Evolutionary conservation across 2,888 invertebrate species (phyloP), one percentile per base, ranked within the genome.

Genomic region (Desoria tigrina): DNA sequence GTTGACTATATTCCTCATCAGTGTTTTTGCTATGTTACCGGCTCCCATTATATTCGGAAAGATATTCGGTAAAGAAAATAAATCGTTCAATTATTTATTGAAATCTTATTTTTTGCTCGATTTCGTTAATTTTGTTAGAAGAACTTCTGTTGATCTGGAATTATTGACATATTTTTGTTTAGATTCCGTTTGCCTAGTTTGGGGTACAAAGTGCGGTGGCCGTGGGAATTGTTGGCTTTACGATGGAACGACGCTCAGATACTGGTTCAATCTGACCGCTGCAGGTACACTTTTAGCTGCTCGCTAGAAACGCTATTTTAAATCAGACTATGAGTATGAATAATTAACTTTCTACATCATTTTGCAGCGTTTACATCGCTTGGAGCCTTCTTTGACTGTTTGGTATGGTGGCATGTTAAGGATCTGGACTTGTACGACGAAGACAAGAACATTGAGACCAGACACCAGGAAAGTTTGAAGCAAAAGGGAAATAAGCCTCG

Each of bases 161-260:
- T n/a, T n/a, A n/a, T n/a, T n/a, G n/a, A n/a, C n/a, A n/a, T 16
- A 16, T 45, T 45, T 45, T 16, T 51, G 23, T n/a, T 18, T 50
- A 86, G 87, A 87, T 79, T 83, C 82, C 71, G 84, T 87, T 7
- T 89, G 89, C 75, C 78, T 88, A 27, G 86, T 89, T 16, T 89
- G 89, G 89, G 88, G 88, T 14, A 87, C 87, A 78, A 87, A 87
- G 2, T 89, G 88, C 77, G 83, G 85, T 0, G 85, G 85, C 61
- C 85, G 84, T 57, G 88, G 88, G 69, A 88, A 88, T 77, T 89
- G 89, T 77, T 89, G 89, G 89, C 80, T 88, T 11, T 89, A 89
- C 78, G 86, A 88, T 78, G 86, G 86, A 11, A 83, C 84, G 76
- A 82, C 84, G 4, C 80, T 89, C 72, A 83, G 87, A 78, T 86